Percentiles rank a stretch among this genome's conserved stretches.
Conservation (phyloP, 2,888 invertebrate species). For the Hoplodrina blanda region DNA sequence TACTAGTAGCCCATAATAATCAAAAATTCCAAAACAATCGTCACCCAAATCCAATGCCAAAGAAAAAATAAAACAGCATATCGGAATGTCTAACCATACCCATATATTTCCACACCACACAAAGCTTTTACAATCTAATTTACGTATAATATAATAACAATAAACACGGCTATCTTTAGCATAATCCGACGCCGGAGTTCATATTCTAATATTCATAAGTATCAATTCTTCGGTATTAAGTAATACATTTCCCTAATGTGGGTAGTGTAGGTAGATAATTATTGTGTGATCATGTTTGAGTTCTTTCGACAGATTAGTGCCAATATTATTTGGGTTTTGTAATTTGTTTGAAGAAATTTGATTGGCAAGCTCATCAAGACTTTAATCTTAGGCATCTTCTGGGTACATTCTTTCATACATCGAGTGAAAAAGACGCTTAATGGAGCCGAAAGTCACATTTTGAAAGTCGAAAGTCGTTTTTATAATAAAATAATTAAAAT, state of each 20-base stretch:
- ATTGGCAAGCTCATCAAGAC: too few relatives aligned
- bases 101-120: conserved; percentile 26
- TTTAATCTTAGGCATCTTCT: too few relatives aligned
- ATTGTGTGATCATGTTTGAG: not conserved
- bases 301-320: conserved; percentile 11
- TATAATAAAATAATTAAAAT: too few relatives aligned
- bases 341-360: not conserved
- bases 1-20: too few relatives aligned
- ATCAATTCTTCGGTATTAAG: conserved; percentile 13
- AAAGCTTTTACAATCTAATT: conserved; percentile 12
- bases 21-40: too few relatives aligned
- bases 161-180: conserved; percentile 29
- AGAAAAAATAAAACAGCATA: conserved; percentile 3
- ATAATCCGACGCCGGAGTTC: conserved; percentile 20
- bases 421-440: too few relatives aligned
- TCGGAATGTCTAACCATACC: conserved; percentile 4
- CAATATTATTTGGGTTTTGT: conserved; percentile 11
- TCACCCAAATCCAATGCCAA: not conserved
- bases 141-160: conserved; percentile 30
- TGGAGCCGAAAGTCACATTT: too few relatives aligned
- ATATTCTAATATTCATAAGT: conserved; percentile 20
- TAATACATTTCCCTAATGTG: conserved; percentile 14
- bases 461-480: too few relatives aligned
- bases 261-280: conserved; percentile 25
- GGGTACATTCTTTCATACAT: too few relatives aligned